Evolutionary conservation across 2,797 vertebrate genomes (phyloP), one percentile per base, ranked within the genome.

Genomic region (Hephaestus fuliginosus): DNA sequence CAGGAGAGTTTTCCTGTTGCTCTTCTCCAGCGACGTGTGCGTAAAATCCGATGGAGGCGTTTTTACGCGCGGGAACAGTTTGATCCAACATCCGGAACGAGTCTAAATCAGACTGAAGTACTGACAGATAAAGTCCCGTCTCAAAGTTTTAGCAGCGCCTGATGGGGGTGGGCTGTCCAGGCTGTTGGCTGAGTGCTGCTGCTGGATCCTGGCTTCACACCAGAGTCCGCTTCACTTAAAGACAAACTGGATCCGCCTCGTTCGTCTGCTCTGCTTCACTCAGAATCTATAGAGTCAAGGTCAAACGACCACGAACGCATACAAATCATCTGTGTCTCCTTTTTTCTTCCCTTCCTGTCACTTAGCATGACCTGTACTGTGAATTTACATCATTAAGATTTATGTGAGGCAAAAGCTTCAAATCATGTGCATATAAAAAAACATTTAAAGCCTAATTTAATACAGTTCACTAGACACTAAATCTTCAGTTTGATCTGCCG

Each of bases 11-110:
- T 70, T n/a, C 13, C 12, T 49, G 2, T 2, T 30, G 17, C 51
- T 55, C 60, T 25, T 20, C 57, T 49, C 18, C 36, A 8, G 8
- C 11, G 17, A 20, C 0, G 8, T 44, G 80, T 30, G 86, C 83
- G 81, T 72, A 69, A 89, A 90, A 76, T n/a, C 77, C 52, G 17
- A n/a, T 4, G 15, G 48, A 48, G 2, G 33, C 2, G 75, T 14
- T 30, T 4, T 9, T 51, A n/a, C 49, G 71, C 77, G 55, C 70
- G 33, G 48, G 25, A 66, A 61, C 72, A 15, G 36, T 0, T 46
- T 10, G 77, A 53, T 68, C 60, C 83, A 33, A 7, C 41, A 4
- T 4, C 41, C 74, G 64, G 25, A 56, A 18, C 4, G 33, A 30
- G 28, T 64, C 28, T n/a, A 44, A 39, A 36, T 62, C 74, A 62